These are phyloP conservation scores for Haliclona indistincta DNA, from an alignment of 37 sponge, comb jelly and placozoan species.

Conservation along the genomic window DNA sequence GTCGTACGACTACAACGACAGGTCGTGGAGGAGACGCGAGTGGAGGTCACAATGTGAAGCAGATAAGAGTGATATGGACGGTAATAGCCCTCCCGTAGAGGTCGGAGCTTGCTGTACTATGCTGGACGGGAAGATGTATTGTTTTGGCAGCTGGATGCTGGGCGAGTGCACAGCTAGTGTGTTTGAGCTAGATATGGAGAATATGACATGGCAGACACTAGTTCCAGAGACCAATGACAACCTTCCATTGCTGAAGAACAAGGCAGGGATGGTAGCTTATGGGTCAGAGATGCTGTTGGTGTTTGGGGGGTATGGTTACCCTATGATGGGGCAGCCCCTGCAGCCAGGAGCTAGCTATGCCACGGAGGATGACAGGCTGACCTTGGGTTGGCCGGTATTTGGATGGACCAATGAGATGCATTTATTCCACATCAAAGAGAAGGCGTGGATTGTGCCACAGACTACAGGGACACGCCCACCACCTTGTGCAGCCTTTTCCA, in stretches of 20 bases:
- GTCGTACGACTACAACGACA: too few relatives aligned
- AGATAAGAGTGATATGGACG: too few relatives aligned
- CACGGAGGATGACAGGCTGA: constrained; percentile 4
- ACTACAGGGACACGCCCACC: constrained; percentile 53
- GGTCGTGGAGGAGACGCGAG: too few relatives aligned
- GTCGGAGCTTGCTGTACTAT: constrained; percentile 21
- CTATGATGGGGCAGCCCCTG: not conserved
- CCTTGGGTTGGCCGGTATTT: not conserved
- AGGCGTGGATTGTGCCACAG: constrained; percentile 47
- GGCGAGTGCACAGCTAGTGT: constrained; percentile 22
- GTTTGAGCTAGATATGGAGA: constrained; percentile 20
- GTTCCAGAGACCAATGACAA: not conserved
- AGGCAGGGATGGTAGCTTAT: constrained; percentile 47
- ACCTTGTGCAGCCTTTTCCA: constrained; percentile 76
- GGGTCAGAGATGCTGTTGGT: constrained; percentile 48
- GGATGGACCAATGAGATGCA: constrained; percentile 83
- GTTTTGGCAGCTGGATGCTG: constrained; percentile 44
- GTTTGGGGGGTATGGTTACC: constrained; percentile 73
- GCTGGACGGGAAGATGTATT: constrained; percentile 6
- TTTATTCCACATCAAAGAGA: constrained; percentile 23
- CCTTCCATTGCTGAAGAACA: constrained; percentile 53
- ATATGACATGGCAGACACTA: constrained; percentile 19
- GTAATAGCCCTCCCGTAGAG: not conserved
- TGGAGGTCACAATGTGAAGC: too few relatives aligned
- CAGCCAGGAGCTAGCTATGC: constrained; percentile 12